Evolutionary conservation across 2,888 invertebrate species (phyloP).

Genomic region (Morpho helenor): DNA sequence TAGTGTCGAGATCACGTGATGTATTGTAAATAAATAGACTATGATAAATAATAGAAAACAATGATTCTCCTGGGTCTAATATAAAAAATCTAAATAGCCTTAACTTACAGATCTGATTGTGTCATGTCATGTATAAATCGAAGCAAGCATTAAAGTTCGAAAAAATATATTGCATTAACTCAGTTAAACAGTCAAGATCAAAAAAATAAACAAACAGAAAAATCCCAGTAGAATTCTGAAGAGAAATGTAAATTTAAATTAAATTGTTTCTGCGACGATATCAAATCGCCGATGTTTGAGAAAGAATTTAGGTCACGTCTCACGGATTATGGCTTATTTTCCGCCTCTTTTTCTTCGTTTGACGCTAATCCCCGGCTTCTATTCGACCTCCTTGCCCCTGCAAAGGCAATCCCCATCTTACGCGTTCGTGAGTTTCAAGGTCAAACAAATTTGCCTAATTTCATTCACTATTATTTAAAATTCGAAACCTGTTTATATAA

Average conservation of each 20-base stretch:
- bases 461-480: background rate
- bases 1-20: no score
- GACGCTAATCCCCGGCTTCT: slow-evolving; percentile 72
- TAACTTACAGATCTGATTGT: no score
- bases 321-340: slow-evolving; percentile 73
- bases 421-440: slow-evolving; percentile 47
- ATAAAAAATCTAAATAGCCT: no score
- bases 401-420: slow-evolving; percentile 35
- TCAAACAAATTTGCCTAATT: slow-evolving; percentile 28
- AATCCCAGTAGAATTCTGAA: slow-evolving; percentile 36
- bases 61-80: no score
- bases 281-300: slow-evolving; percentile 73
- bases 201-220: slow-evolving; percentile 1
- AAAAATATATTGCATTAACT: no score
- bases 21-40: no score
- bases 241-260: slow-evolving; percentile 58
- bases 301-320: slow-evolving; percentile 75
- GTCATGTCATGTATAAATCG: no score
- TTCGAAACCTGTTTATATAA: no score
- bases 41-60: no score
- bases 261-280: slow-evolving; percentile 71
- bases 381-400: slow-evolving; percentile 50
- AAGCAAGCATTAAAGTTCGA: no score
- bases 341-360: slow-evolving; percentile 75
- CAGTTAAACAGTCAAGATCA: background rate